Percentiles rank a stretch among this genome's conserved stretches.
These are phyloP conservation scores for Lanius ludovicianus DNA, from an alignment of 2,113 vertebrate genomes.

Conservation along the genomic window DNA sequence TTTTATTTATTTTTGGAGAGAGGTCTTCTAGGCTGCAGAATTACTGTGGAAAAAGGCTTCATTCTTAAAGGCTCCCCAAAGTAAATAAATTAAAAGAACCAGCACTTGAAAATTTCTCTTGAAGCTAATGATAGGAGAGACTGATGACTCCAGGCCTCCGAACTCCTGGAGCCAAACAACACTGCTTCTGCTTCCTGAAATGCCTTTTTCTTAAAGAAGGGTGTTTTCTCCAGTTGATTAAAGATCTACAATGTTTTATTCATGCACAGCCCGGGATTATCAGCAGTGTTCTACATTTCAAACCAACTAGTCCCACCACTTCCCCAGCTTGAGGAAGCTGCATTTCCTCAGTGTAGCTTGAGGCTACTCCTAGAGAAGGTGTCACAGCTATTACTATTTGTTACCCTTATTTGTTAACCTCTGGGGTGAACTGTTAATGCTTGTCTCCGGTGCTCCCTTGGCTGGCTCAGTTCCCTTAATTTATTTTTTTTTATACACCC, in stretches of 20 bases:
- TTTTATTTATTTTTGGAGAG: slow-evolving; percentile 43
- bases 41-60: not conserved
- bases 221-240: slow-evolving; percentile 9
- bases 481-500: not conserved
- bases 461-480: not conserved
- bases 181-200: slow-evolving; percentile 4
- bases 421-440: not conserved
- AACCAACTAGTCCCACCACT: slow-evolving; percentile 7
- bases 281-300: slow-evolving; percentile 48
- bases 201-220: not conserved
- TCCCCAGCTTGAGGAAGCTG: not conserved
- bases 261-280: not conserved
- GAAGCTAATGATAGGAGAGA: not conserved
- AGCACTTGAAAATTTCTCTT: slow-evolving; percentile 15
- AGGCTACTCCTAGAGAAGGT: slow-evolving; percentile 39
- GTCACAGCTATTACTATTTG: not conserved
- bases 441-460: not conserved
- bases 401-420: slow-evolving; percentile 24
- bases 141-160: not conserved
- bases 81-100: slow-evolving; percentile 44
- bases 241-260: slow-evolving; percentile 42
- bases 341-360: not conserved
- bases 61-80: slow-evolving; percentile 27
- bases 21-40: slow-evolving; percentile 11
- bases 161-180: slow-evolving; percentile 21